phyloP scores from a whole-genome alignment of 2,113 vertebrate genomes.

The Cettia cetti region DNA sequence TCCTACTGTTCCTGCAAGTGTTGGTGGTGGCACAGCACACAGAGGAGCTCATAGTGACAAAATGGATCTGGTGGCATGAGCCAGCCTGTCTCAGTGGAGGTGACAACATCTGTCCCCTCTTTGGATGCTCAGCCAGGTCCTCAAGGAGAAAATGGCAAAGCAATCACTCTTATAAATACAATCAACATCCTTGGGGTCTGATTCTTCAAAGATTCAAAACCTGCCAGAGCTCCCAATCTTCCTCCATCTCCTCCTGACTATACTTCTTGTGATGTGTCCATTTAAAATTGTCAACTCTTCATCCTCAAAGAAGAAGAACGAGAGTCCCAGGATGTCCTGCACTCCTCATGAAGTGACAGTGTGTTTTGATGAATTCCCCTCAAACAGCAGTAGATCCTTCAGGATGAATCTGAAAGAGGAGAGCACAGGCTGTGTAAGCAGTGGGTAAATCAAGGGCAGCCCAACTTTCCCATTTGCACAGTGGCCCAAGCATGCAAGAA shows the following conservation, averaged over 20 bases:
- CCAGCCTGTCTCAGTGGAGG: not conserved
- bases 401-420: constrained; percentile 1
- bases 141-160: not conserved
- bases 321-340: not conserved
- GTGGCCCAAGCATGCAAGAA: not conserved
- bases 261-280: not conserved
- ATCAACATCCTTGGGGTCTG: fast-evolving
- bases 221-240: not conserved
- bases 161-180: not conserved
- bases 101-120: fast-evolving
- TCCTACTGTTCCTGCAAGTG: not conserved
- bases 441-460: not conserved
- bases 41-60: not conserved
- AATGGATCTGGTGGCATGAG: not conserved
- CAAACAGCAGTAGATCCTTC: not conserved
- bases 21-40: not conserved
- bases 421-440: not conserved
- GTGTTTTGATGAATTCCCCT: not conserved
- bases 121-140: not conserved
- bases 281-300: not conserved
- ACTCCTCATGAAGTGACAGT: not conserved
- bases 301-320: not conserved
- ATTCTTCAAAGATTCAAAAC: not conserved
- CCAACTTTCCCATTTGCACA: not conserved
- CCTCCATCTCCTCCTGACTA: not conserved